Percentiles rank a stretch among this genome's conserved stretches.
phyloP scores from a whole-genome alignment of 2,888 invertebrate species.

The Pharmacophagus antenor region DNA sequence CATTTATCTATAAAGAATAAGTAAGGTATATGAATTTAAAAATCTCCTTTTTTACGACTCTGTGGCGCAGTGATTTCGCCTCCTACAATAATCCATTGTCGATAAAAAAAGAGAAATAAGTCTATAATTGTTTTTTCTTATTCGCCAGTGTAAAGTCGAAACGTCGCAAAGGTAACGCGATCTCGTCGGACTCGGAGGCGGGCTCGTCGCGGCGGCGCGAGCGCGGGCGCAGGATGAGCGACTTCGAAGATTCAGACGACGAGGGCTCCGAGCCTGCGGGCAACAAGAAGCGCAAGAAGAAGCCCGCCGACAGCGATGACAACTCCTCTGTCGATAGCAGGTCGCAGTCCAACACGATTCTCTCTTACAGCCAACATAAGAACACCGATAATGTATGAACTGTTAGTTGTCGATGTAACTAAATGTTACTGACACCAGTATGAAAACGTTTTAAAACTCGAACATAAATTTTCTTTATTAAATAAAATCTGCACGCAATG shows the following conservation, averaged over 20 bases:
- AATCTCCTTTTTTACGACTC: no score
- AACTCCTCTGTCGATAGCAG: conserved; percentile 53
- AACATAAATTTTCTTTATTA: no score
- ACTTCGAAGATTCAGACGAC: conserved; percentile 65
- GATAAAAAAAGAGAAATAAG: background rate
- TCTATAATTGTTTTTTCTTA: background rate
- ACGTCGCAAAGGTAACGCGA: conserved; percentile 63
- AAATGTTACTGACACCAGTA: no score
- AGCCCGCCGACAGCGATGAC: conserved; percentile 57
- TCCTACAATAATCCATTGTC: no score
- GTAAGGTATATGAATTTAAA: no score
- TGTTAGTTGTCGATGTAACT: no score
- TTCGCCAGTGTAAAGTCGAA: conserved; percentile 56
- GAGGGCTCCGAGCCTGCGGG: conserved; percentile 52
- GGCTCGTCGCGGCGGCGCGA: conserved; percentile 55
- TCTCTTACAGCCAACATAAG: background rate
- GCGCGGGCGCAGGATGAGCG: conserved; percentile 48
- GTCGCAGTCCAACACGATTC: conserved; percentile 37
- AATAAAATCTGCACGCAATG: no score
- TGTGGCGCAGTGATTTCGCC: no score
- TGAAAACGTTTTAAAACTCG: no score
- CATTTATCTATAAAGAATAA: no score
- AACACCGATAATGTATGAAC: background rate
- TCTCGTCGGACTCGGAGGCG: conserved; percentile 68
- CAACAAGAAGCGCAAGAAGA: conserved; percentile 62